These are phyloP conservation scores for Tribolium freemani DNA, from an alignment of 2,888 invertebrate species.

Conservation along the genomic window DNA sequence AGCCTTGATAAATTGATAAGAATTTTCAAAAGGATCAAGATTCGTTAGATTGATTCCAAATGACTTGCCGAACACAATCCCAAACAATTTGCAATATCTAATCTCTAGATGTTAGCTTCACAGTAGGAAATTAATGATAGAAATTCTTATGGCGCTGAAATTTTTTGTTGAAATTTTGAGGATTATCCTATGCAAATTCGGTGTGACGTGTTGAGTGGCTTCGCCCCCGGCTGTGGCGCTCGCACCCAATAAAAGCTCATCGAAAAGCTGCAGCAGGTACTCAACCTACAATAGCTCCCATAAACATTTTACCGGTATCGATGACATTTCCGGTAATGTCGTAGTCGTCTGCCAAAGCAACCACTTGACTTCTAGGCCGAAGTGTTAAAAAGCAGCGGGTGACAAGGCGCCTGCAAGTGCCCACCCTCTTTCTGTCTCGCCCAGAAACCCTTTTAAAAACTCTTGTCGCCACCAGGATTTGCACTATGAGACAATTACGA, in stretches of 20 bases:
- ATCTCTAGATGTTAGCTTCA: too few species aligned
- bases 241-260: constrained; percentile 22
- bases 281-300: constrained; percentile 20
- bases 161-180: too few species aligned
- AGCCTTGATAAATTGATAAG: too few species aligned
- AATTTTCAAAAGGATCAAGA: too few species aligned
- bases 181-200: too few species aligned
- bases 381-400: constrained; percentile 39
- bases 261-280: constrained; percentile 20
- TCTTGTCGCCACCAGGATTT: constrained; percentile 35
- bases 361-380: constrained; percentile 38
- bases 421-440: constrained; percentile 20
- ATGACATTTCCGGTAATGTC: constrained; percentile 34
- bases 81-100: too few species aligned
- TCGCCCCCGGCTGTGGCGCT: neutral
- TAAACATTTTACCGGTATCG: constrained; percentile 34
- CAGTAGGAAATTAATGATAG: too few species aligned
- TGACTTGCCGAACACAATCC: too few species aligned
- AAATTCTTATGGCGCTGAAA: too few species aligned
- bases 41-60: too few species aligned
- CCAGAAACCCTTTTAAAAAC: constrained; percentile 28
- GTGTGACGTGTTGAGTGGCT: too few species aligned
- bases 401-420: constrained; percentile 28
- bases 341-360: constrained; percentile 21
- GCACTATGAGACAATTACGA: constrained; percentile 15